A percentile compares a stretch with the other conserved stretches of the same genome.
Evolutionary conservation across 1,140 invertebrate genomes (phyloP).

Genomic region (Eulimnadia texana): DNA sequence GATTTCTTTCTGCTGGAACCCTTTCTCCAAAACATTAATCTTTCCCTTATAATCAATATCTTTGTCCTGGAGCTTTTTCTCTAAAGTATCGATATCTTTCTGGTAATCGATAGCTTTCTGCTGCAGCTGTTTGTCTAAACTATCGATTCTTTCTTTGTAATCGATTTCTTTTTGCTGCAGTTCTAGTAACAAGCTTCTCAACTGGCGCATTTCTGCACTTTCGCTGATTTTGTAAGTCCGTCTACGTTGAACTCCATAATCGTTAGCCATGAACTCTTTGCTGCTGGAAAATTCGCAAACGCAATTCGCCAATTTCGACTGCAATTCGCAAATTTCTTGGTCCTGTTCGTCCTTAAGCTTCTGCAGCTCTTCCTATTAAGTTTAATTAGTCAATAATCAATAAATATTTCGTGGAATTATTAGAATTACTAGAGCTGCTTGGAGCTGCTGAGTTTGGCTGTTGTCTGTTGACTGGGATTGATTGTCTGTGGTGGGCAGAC

Average conservation of each 20-base stretch:
- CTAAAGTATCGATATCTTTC: neutral
- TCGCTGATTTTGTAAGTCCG: constrained; percentile 17
- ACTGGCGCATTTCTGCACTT: constrained; percentile 10
- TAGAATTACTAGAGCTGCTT: too few species aligned
- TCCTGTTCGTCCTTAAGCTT: constrained; percentile 7
- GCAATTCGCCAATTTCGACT: neutral
- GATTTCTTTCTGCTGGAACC: too few species aligned
- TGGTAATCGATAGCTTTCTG: neutral
- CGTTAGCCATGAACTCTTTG: constrained; percentile 2
- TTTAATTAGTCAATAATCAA: too few species aligned
- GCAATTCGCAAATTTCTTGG: neutral
- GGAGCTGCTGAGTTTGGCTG: too few species aligned
- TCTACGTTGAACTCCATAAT: constrained; percentile 9
- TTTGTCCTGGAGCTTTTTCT: neutral
- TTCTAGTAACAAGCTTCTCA: constrained; percentile 8
- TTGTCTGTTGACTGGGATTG: too few species aligned
- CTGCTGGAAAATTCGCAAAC: neutral
- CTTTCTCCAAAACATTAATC: neutral
- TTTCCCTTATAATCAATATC: neutral
- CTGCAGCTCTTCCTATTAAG: constrained; percentile 7
- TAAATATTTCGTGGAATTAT: too few species aligned
- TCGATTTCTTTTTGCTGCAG: constrained; percentile 18
- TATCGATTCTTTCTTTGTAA: constrained; percentile 7
- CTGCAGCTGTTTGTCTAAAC: constrained; percentile 5
- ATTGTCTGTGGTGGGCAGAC: neutral